Percentiles rank a stretch among this genome's conserved stretches.
Conservation (phyloP, 2,888 invertebrate genomes). For the Stenodera caucasica region DNA sequence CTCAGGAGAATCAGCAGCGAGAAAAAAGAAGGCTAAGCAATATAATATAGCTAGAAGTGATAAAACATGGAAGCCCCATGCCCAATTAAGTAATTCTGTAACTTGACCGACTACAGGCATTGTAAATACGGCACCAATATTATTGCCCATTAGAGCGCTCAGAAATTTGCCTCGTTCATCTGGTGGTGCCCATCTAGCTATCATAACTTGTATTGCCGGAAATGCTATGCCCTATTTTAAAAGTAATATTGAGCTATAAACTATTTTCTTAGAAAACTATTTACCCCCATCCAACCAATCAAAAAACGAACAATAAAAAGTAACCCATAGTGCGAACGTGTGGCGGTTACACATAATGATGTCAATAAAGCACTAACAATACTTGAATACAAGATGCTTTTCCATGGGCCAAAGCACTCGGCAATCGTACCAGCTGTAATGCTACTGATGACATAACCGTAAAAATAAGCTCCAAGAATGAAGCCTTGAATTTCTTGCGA, state of each 20-base stretch:
- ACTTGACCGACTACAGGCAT: conserved; percentile 69
- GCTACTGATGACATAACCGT: conserved; percentile 40
- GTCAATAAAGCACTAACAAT: conserved; percentile 35
- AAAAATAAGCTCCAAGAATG: conserved; percentile 41
- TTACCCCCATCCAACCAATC: conserved; percentile 64
- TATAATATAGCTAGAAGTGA: conserved; percentile 61
- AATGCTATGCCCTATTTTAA: conserved; percentile 68
- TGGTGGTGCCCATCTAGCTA: conserved; percentile 74
- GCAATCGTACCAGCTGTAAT: conserved; percentile 42
- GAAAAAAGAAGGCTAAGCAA: conserved; percentile 63
- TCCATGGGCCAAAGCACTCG: conserved; percentile 41
- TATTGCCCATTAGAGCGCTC: conserved; percentile 72
- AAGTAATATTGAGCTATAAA: conserved; percentile 25
- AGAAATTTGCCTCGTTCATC: conserved; percentile 73
- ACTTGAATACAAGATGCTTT: conserved; percentile 38
- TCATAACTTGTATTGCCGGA: conserved; percentile 66
- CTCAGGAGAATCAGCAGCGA: conserved; percentile 66
- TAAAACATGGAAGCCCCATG: conserved; percentile 65
- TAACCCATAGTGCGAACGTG: conserved; percentile 58
- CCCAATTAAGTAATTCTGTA: conserved; percentile 45
- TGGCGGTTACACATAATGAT: conserved; percentile 60
- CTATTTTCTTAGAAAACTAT: too few relatives aligned
- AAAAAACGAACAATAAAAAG: conserved; percentile 61
- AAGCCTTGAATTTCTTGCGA: conserved; percentile 37
- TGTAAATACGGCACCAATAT: conserved; percentile 70